Percentiles rank a stretch among this genome's conserved stretches.
Evolutionary conservation across 1,140 invertebrate species (phyloP).

Genomic region (Lordiphosa collinella): DNA sequence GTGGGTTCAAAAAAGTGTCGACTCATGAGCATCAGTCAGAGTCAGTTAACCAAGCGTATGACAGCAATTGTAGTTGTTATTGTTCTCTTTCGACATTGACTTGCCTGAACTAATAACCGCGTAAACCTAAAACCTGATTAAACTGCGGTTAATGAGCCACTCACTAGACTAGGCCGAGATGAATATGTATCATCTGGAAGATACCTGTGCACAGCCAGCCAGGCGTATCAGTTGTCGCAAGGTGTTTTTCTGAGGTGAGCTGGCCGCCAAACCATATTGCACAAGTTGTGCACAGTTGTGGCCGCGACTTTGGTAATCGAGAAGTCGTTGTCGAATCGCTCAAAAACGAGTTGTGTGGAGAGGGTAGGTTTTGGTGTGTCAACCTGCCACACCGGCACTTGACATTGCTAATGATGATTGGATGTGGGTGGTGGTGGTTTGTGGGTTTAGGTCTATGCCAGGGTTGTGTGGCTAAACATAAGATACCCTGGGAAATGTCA

Average conservation of each 20-base stretch:
- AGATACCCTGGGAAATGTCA: no score
- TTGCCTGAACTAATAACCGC: slow-evolving; percentile 69
- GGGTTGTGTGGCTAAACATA: no score
- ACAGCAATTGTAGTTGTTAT: slow-evolving; percentile 15
- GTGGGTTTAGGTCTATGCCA: neutral
- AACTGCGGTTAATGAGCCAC: slow-evolving; percentile 73
- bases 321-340: slow-evolving; percentile 4
- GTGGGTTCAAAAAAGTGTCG: neutral
- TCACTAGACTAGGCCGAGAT: slow-evolving; percentile 3
- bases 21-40: neutral
- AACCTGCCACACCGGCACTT: slow-evolving; percentile 25
- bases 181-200: slow-evolving; percentile 10
- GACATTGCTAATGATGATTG: slow-evolving; percentile 18
- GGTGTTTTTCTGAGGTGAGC: slow-evolving; percentile 15
- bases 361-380: slow-evolving; percentile 9
- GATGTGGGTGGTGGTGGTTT: neutral
- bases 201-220: slow-evolving; percentile 17
- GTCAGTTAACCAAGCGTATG: slow-evolving; percentile 51
- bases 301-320: slow-evolving; percentile 46
- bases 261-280: neutral
- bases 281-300: slow-evolving; percentile 4
- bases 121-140: slow-evolving; percentile 65
- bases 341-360: neutral
- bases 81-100: slow-evolving; percentile 31
- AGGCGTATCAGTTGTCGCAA: slow-evolving; percentile 45